phyloP scores from a whole-genome alignment of 2,797 vertebrate species.

The Schizopygopsis pylzovi region DNA sequence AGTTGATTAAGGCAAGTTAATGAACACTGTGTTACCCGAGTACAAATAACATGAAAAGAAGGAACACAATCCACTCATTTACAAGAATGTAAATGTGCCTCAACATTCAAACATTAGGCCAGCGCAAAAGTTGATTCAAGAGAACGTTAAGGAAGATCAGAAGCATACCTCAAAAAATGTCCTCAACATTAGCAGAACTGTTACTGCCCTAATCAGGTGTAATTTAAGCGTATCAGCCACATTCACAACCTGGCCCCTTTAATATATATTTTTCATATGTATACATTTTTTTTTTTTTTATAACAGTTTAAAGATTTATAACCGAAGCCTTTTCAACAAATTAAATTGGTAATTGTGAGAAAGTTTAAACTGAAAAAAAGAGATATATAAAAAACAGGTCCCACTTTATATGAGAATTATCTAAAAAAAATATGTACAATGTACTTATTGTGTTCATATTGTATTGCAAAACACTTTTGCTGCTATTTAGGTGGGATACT shows the following conservation, averaged over 20 bases:
- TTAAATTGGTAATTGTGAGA: neutral
- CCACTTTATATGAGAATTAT: no score
- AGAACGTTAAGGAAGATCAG: neutral
- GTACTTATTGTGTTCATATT: no score
- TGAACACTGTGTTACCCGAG: neutral
- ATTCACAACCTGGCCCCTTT: no score
- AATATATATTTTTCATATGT: neutral
- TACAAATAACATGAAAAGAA: constrained; percentile 13
- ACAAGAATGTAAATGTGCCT: neutral
- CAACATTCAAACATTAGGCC: neutral
- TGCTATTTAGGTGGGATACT: no score
- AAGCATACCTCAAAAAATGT: neutral
- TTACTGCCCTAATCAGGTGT: neutral
- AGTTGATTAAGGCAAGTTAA: constrained; percentile 14
- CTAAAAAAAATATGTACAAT: no score
- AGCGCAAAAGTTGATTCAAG: neutral
- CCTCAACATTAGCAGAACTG: neutral
- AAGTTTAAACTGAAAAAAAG: no score
- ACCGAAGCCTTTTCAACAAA: neutral
- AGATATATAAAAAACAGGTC: no score
- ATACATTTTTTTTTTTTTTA: neutral
- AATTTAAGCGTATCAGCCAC: neutral
- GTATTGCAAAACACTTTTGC: no score
- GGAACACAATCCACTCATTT: neutral
- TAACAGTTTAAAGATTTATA: neutral